Evolutionary conservation across 2,888 invertebrate genomes (phyloP).

Genomic region (Gymnocheta viridis): DNA sequence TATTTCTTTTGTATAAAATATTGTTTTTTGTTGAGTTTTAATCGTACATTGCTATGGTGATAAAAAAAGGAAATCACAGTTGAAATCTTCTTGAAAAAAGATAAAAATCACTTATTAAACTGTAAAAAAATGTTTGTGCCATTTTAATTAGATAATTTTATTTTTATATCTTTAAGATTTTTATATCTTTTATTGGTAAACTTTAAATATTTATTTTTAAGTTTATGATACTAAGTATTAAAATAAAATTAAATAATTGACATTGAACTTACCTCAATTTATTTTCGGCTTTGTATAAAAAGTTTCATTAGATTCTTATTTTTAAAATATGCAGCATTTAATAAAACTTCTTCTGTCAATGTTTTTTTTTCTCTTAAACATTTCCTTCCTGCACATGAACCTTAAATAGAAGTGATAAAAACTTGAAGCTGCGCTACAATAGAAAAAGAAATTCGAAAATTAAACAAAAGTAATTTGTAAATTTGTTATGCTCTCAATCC

Average conservation of each 20-base stretch:
- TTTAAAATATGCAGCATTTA: conserved; percentile 37
- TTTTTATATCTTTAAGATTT: too few species aligned
- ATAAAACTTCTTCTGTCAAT: conserved; percentile 9
- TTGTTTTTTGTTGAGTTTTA: too few species aligned
- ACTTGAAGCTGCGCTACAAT: conserved; percentile 1
- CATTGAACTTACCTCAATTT: conserved; percentile 51
- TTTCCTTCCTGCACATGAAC: neutral
- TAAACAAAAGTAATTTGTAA: conserved; percentile 54
- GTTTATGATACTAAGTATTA: neutral
- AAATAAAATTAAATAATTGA: conserved; percentile 19
- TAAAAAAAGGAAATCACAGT: too few species aligned
- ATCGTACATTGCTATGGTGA: too few species aligned
- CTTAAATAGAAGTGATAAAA: conserved; percentile 21
- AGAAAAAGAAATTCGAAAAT: conserved; percentile 33
- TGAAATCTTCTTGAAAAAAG: too few species aligned
- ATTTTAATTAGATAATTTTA: too few species aligned
- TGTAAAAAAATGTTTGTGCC: too few species aligned
- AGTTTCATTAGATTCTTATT: conserved; percentile 7
- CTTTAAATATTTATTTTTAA: neutral
- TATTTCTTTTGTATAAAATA: too few species aligned
- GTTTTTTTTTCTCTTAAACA: neutral
- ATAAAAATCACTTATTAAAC: too few species aligned
- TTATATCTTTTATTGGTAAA: neutral
- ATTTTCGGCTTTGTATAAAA: conserved; percentile 24
- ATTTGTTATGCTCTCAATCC: conserved; percentile 9